phyloP scores from a whole-genome alignment of 2,797 vertebrate genomes.

The Danio jaintianensis region DNA sequence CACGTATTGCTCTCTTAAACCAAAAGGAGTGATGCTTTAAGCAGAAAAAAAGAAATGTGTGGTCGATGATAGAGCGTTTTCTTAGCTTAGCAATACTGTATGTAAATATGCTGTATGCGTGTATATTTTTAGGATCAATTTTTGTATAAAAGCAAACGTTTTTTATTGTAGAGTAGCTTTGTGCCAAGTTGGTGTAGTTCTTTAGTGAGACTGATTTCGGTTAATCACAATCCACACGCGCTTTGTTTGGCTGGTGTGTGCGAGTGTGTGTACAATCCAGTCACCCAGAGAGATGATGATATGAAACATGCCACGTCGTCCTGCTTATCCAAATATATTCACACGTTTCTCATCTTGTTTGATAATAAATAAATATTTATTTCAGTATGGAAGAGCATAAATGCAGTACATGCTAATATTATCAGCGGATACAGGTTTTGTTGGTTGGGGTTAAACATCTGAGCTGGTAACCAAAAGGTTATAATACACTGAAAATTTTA shows the following conservation, averaged over 20 bases:
- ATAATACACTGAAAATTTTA: no score
- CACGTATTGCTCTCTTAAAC: constrained; percentile 42
- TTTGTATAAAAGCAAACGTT: constrained; percentile 41
- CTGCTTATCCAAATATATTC: constrained; percentile 23
- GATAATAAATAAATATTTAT: constrained; percentile 35
- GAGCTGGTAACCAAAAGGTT: no score
- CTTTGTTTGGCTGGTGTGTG: constrained; percentile 31
- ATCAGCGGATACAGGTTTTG: not conserved
- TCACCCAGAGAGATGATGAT: constrained; percentile 27
- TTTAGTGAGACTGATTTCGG: constrained; percentile 33
- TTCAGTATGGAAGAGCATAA: constrained; percentile 19
- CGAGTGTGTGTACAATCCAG: constrained; percentile 25
- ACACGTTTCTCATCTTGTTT: constrained; percentile 21
- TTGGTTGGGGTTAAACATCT: not conserved
- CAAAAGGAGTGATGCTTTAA: constrained; percentile 31
- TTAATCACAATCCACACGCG: constrained; percentile 35
- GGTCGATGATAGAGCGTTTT: constrained; percentile 22
- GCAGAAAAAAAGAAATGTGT: constrained; percentile 6
- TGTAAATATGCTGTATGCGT: constrained; percentile 41
- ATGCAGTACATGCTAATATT: not conserved
- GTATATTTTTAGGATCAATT: constrained; percentile 52
- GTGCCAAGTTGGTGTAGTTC: constrained; percentile 41
- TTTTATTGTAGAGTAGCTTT: constrained; percentile 45
- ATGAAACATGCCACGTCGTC: not conserved
- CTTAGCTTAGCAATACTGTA: constrained; percentile 52